Evolutionary conservation across 1,140 invertebrate genomes (phyloP).

Genomic region (Caenorhabditis tropicalis): DNA sequence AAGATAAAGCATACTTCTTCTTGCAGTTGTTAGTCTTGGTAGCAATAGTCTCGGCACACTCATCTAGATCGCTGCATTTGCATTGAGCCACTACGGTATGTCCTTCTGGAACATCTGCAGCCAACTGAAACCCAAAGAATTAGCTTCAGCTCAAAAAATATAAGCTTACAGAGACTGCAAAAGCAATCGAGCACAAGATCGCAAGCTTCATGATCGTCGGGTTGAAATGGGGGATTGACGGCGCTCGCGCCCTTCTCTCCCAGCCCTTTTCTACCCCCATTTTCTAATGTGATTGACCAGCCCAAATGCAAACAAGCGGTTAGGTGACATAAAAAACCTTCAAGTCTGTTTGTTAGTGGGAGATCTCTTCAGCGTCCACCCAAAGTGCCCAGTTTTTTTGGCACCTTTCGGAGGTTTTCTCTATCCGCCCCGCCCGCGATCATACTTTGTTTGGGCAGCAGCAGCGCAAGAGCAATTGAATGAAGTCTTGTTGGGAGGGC

Average conservation of each 20-base stretch:
- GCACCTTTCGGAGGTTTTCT: background rate
- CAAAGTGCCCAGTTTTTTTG: slow-evolving; percentile 24
- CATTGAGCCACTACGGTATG: slow-evolving; percentile 34
- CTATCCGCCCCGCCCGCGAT: background rate
- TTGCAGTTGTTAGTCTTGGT: slow-evolving; percentile 52
- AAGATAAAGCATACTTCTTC: slow-evolving; percentile 20
- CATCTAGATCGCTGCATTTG: slow-evolving; percentile 53
- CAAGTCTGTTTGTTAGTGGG: slow-evolving; percentile 35
- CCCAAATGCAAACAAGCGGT: slow-evolving; percentile 39
- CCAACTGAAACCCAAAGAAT: background rate
- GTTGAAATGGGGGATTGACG: background rate
- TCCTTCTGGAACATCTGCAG: slow-evolving; percentile 13
- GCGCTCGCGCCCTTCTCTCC: background rate
- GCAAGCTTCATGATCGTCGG: slow-evolving; percentile 32
- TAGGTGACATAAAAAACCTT: slow-evolving; percentile 33
- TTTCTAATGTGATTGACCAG: slow-evolving; percentile 42
- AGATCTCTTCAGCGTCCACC: background rate
- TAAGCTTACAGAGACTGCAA: slow-evolving; percentile 13
- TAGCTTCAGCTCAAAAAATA: background rate
- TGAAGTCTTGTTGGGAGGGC: background rate
- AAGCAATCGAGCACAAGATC: slow-evolving; percentile 8
- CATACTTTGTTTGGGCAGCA: slow-evolving; percentile 11
- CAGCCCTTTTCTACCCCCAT: slow-evolving; percentile 34
- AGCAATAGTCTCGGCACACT: slow-evolving; percentile 48
- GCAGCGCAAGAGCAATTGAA: background rate